A percentile compares a stretch with the other conserved stretches of the same genome.
Conservation (phyloP, 1,140 invertebrate genomes). For the Calliopsis andreniformis region DNA sequence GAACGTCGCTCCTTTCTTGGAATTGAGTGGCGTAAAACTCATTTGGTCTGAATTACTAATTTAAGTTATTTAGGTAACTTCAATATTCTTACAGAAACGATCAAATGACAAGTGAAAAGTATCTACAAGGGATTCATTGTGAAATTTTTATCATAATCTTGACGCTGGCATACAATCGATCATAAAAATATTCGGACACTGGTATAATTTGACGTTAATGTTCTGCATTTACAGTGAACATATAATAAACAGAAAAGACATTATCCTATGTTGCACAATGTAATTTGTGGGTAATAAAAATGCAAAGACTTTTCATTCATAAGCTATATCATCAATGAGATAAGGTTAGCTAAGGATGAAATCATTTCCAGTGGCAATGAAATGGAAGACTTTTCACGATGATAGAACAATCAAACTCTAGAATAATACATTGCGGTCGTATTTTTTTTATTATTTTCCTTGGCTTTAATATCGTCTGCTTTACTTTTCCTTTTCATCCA, state of each 20-base stretch:
- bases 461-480: constrained; percentile 21
- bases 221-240: no score
- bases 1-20: not conserved
- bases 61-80: not conserved
- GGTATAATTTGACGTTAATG: no score
- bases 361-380: not conserved
- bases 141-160: not conserved
- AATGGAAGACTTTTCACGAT: not conserved
- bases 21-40: not conserved
- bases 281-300: no score
- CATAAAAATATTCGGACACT: no score
- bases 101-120: not conserved
- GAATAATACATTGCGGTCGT: constrained; percentile 2
- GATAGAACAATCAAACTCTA: not conserved
- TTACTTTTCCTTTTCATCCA: constrained; percentile 34
- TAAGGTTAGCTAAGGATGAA: no score
- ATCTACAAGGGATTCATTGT: not conserved
- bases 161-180: not conserved
- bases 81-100: not conserved
- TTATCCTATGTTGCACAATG: no score
- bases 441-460: constrained; percentile 3
- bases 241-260: no score
- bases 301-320: no score
- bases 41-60: not conserved
- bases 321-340: no score